Conservation (phyloP, 2,888 invertebrate genomes). For the Troilus luridus region DNA sequence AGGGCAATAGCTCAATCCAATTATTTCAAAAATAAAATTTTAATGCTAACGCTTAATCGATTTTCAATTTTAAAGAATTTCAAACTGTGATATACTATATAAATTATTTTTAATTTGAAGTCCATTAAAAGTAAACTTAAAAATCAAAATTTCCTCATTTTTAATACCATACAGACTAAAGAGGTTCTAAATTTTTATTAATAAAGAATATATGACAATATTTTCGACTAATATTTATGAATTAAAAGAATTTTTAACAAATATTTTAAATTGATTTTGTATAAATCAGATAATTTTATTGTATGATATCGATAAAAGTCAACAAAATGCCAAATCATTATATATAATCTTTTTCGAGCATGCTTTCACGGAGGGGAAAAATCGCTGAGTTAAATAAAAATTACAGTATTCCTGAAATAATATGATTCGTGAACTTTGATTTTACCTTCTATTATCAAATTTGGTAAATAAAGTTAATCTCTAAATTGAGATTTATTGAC, state of each 20-base stretch:
- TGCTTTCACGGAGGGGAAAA: background rate
- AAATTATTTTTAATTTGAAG: too few species aligned
- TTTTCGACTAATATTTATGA: background rate
- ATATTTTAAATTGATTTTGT: background rate
- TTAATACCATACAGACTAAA: background rate
- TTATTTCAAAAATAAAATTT: too few species aligned
- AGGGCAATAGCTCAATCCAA: too few species aligned
- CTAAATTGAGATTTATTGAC: background rate
- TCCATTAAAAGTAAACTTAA: too few species aligned
- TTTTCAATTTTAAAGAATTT: too few species aligned
- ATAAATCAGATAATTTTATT: background rate
- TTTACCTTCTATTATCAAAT: background rate
- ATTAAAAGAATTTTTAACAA: background rate
- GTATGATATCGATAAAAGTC: background rate
- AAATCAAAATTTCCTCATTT: too few species aligned
- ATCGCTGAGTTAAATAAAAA: background rate
- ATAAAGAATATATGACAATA: background rate
- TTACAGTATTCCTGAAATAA: constrained; percentile 15
- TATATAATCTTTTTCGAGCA: background rate
- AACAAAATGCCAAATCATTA: background rate
- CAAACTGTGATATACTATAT: too few species aligned
- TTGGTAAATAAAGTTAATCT: background rate
- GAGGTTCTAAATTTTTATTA: background rate
- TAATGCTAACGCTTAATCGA: too few species aligned
- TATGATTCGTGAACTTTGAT: background rate